Evolutionary conservation across 2,888 invertebrate genomes (phyloP), one percentile per base, ranked within the genome.

Genomic region (Cyclophora punctaria): DNA sequence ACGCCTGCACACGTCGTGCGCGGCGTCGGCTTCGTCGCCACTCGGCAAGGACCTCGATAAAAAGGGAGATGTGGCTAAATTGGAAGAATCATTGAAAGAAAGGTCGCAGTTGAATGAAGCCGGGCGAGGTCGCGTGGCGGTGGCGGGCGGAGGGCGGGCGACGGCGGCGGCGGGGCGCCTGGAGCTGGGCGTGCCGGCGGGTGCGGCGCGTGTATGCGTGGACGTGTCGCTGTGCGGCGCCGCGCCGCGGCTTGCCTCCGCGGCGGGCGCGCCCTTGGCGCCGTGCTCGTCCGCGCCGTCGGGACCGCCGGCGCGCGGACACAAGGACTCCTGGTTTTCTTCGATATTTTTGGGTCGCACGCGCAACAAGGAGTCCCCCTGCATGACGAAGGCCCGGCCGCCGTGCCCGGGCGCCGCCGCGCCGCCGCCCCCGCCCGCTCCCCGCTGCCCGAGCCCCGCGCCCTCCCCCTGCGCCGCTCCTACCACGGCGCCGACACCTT

Each of bases 91-190:
- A 40, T 49, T 60, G 5, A 48, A 47, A 0, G 65, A 53, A 7
- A 63, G 65, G 35, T 52, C 51, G 3, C 34, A 47, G 3, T 56
- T 70, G 7, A 57, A 61, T 20, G 67, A 65, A 51, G 70, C 69
- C 20, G 73, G 69, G 2, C 58, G 58, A 3, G 78, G 77, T 0
- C 71, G 76, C 7, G 55, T 66, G n/a, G 57, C 41, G 46, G 45
- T 35, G 41, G 44, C 3, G 6, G 33, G 46, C 43, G 45, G 5
- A 35, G n/a, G n/a, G 41, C 4, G 44, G 20, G 45, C 5, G 41
- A 3, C 41, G 20, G 45, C 45, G n/a, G 35, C 20, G 20, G 35
- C 37, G 7, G n/a, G 34, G 43, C 48, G 46, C 5, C 46, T 69
- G 2, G 59, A 68, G 4, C 56, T 74, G 44, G 3, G 35, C 40